These are phyloP conservation scores for Cotesia chilonis DNA, from an alignment of 1,140 invertebrate genomes.

Conservation along the genomic window DNA sequence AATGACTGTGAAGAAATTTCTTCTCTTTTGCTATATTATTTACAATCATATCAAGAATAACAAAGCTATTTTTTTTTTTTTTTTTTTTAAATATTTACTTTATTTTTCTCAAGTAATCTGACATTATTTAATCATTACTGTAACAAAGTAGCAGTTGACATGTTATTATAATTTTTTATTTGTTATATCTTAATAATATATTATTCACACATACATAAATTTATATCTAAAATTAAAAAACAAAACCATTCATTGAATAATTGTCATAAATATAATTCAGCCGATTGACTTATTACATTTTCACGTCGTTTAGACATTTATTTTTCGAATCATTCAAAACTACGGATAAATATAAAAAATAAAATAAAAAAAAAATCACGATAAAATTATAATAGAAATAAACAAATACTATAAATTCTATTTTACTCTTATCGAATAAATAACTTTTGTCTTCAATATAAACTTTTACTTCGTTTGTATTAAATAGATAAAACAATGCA, in stretches of 20 bases:
- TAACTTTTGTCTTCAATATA: too few relatives aligned
- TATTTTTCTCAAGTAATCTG: conserved; percentile 10
- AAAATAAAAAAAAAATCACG: too few relatives aligned
- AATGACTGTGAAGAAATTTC: too few relatives aligned
- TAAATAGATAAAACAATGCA: conserved; percentile 8
- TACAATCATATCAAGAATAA: neutral
- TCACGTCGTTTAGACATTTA: neutral
- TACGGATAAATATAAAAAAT: neutral
- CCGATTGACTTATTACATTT: conserved; percentile 10
- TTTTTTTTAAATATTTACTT: conserved; percentile 7
- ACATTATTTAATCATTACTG: conserved; percentile 16
- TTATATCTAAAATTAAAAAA: neutral
- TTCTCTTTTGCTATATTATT: too few relatives aligned
- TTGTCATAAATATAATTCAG: conserved; percentile 1
- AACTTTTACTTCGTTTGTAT: neutral
- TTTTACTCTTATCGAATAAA: too few relatives aligned
- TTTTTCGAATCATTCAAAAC: neutral
- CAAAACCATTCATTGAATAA: conserved; percentile 5
- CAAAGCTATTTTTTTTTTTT: neutral
- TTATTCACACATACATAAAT: conserved; percentile 16
- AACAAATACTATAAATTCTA: too few relatives aligned
- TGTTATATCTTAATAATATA: conserved; percentile 20
- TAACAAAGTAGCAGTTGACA: conserved; percentile 29
- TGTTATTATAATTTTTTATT: conserved; percentile 10
- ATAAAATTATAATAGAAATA: too few relatives aligned